Evolutionary conservation across 2,888 invertebrate species (phyloP).

Genomic region (Pheosia gnoma): DNA sequence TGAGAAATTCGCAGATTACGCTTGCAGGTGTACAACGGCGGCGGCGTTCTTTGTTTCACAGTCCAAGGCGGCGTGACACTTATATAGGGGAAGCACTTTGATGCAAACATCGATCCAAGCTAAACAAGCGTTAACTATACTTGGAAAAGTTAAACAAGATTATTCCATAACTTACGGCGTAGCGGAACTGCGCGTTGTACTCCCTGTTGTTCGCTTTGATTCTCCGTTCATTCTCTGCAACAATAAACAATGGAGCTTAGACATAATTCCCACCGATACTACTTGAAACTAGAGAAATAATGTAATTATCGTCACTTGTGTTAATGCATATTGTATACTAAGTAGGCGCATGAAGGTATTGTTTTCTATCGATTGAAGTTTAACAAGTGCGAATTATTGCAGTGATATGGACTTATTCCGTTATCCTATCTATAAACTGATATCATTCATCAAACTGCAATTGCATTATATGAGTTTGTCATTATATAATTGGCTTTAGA

Average conservation of each 20-base stretch:
- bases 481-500: no score
- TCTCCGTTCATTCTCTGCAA: constrained; percentile 97
- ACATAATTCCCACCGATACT: constrained; percentile 18
- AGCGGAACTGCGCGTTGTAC: constrained; percentile 98
- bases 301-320: constrained; percentile 2
- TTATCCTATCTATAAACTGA: background rate
- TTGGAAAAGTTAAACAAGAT: constrained; percentile 8
- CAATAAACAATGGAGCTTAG: constrained; percentile 57
- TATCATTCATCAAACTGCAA: no score
- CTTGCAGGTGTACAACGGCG: no score
- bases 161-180: constrained; percentile 92
- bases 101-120: no score
- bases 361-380: background rate
- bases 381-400: background rate
- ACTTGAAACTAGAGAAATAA: background rate
- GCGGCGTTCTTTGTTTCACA: no score
- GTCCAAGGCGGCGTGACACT: no score
- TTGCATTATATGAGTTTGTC: no score
- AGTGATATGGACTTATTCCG: background rate
- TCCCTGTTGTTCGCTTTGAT: constrained; percentile 98
- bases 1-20: no score
- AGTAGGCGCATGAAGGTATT: background rate
- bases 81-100: no score
- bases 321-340: background rate
- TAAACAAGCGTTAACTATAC: background rate